These are phyloP conservation scores for Carassius auratus DNA, from an alignment of 2,113 vertebrate species.

Conservation along the genomic window DNA sequence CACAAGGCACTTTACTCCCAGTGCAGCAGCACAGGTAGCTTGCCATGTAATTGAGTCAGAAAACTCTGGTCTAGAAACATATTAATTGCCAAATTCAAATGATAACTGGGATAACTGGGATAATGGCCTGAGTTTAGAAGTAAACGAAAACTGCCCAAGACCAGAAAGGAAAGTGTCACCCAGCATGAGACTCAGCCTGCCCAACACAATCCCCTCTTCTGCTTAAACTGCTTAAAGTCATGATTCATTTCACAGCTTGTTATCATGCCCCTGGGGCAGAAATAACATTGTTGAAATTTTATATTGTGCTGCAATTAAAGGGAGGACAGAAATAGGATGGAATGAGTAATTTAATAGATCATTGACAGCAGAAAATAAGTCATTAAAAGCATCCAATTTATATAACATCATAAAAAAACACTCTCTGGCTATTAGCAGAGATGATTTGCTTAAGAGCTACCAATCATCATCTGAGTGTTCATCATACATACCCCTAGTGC, in stretches of 20 bases:
- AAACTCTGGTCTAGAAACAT: background rate
- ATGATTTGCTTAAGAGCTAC: constrained; percentile 13
- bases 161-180: constrained; percentile 16
- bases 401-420: constrained; percentile 45
- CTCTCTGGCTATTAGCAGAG: constrained; percentile 6
- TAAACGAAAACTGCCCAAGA: background rate
- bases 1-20: too few species aligned
- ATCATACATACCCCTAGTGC: background rate
- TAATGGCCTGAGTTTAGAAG: background rate
- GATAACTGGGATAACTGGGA: background rate
- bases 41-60: background rate
- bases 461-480: constrained; percentile 18
- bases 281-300: constrained; percentile 60
- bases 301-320: constrained; percentile 46
- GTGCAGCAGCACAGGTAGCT: background rate
- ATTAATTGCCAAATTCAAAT: background rate
- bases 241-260: constrained; percentile 57
- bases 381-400: constrained; percentile 38
- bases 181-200: constrained; percentile 36
- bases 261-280: constrained; percentile 46
- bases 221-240: constrained; percentile 52
- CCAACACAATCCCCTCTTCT: constrained; percentile 24
- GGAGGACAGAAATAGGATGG: constrained; percentile 35
- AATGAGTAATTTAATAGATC: constrained; percentile 54
- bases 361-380: constrained; percentile 45